Conservation (phyloP, 2,888 invertebrate species). For the Eupithecia centaureata region DNA sequence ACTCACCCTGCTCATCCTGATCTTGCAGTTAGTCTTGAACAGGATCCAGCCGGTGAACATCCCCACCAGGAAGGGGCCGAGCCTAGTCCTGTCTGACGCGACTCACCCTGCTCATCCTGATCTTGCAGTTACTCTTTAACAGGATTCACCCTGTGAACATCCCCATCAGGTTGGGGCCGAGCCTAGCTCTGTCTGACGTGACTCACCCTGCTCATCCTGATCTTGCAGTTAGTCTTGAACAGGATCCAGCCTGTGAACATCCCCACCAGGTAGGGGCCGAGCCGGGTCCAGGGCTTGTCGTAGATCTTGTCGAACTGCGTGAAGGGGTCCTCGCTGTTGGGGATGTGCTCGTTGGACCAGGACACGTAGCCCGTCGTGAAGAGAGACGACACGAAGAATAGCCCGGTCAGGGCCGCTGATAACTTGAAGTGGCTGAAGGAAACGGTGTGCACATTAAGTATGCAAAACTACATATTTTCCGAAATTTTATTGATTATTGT, state of each 20-base stretch:
- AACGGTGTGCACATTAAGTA: not conserved
- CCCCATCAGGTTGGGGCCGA: no score
- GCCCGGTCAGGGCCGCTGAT: constrained; percentile 86
- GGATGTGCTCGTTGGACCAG: constrained; percentile 90
- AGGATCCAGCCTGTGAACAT: constrained; percentile 93
- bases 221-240: constrained; percentile 91
- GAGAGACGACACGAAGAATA: constrained; percentile 90
- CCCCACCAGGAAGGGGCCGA: no score
- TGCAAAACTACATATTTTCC: no score
- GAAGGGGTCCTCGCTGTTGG: constrained; percentile 91
- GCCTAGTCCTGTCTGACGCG: no score
- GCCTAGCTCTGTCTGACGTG: no score
- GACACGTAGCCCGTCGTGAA: constrained; percentile 92
- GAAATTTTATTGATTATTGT: no score
- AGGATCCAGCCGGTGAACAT: no score
- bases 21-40: no score
- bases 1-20: no score
- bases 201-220: constrained; percentile 88
- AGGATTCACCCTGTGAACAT: no score
- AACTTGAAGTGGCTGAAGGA: constrained; percentile 88
- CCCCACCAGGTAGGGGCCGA: constrained; percentile 93
- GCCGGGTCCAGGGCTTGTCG: constrained; percentile 94
- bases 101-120: no score
- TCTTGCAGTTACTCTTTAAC: no score
- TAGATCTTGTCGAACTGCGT: constrained; percentile 95